Percentiles rank a stretch among this genome's conserved stretches.
These are phyloP conservation scores for Hydroisotoma schaefferi DNA, from an alignment of 2,888 invertebrate species.

Conservation along the genomic window DNA sequence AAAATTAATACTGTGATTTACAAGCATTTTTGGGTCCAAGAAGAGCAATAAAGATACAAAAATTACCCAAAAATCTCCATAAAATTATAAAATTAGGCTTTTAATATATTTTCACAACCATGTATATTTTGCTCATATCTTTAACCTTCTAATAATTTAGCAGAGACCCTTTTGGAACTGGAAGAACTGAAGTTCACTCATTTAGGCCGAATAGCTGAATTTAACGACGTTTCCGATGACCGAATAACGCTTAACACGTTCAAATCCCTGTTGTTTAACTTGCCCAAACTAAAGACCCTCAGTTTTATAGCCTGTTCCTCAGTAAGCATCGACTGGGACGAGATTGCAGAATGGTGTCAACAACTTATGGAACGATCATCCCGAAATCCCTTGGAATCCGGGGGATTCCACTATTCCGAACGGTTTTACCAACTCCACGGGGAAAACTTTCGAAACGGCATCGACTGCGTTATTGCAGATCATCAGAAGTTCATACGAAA, in stretches of 20 bases:
- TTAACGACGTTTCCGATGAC: slow-evolving; percentile 20
- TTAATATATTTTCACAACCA: too few relatives aligned
- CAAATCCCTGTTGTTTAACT: slow-evolving; percentile 13
- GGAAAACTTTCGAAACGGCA: slow-evolving; percentile 33
- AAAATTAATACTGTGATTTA: too few relatives aligned
- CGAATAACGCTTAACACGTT: slow-evolving; percentile 12
- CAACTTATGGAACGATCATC: slow-evolving; percentile 9
- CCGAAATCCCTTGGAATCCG: slow-evolving; percentile 5
- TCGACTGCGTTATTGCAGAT: too few relatives aligned
- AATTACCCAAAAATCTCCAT: too few relatives aligned
- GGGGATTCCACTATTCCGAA: slow-evolving; percentile 5
- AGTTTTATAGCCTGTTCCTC: slow-evolving; percentile 32
- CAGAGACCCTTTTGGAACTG: slow-evolving; percentile 25
- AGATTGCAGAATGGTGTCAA: slow-evolving; percentile 25
- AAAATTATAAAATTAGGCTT: too few relatives aligned
- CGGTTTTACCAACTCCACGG: slow-evolving; percentile 37
- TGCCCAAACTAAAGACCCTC: slow-evolving; percentile 22
- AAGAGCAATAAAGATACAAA: too few relatives aligned
- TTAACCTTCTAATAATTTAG: too few relatives aligned
- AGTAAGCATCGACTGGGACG: slow-evolving; percentile 32
- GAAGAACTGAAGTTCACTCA: slow-evolving; percentile 32
- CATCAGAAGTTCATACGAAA: too few relatives aligned
- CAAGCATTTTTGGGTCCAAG: too few relatives aligned
- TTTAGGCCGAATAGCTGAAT: slow-evolving; percentile 31
- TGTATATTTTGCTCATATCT: too few relatives aligned